Base-by-base conservation (phyloP, 2,888 invertebrate genomes). In the Lysandra coridon region DNA sequence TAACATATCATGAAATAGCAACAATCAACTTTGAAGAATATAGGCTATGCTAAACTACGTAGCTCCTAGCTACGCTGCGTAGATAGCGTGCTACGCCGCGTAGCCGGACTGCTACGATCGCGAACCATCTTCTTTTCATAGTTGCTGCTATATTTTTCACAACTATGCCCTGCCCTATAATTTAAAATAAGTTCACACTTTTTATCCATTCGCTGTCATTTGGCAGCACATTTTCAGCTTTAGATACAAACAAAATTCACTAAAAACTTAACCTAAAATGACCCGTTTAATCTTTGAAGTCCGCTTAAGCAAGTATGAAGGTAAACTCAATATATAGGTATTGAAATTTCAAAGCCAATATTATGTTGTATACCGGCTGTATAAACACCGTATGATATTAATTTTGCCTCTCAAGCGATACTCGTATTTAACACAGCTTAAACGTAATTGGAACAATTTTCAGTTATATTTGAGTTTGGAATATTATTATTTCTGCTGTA, bases 361-460 rank as follows among this genome's bases (percentile, higher is more conserved):
- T 69, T 69, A 69, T 69, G 30, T 64, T 64, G 30, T 64, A 69
- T 4, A 4, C 14, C 1, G 60, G 37, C 60, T 77, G 60, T n/a
- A 77, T 77, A 77, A 77, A 77, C 60, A 77, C 37, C 33, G 40
- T 37, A 37, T 60, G 37, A 69, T 23, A 69, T 77, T 37, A 60
- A 77, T 57, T 33, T 69, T 69, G 33, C 37, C 33, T 69, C 69
- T 69, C 69, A 69, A 69, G 33, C 69, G 69, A 37, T 37, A 69
- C 64, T 64, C 64, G 30, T 30, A 64, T 64, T 69, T 69, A 69
- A 37, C 4, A 69, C 69, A 69, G 69, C 33, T 69, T 69, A 69
- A 69, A 37, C 1, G 10, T 69, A 69, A 69, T 69, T 69, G 33
- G 12, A 69, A 23, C 69, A 69, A 64, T 69, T 12, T 37, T 69